phyloP scores from a whole-genome alignment of 2,797 vertebrate genomes.

The Pseudocheirus occidentalis region DNA sequence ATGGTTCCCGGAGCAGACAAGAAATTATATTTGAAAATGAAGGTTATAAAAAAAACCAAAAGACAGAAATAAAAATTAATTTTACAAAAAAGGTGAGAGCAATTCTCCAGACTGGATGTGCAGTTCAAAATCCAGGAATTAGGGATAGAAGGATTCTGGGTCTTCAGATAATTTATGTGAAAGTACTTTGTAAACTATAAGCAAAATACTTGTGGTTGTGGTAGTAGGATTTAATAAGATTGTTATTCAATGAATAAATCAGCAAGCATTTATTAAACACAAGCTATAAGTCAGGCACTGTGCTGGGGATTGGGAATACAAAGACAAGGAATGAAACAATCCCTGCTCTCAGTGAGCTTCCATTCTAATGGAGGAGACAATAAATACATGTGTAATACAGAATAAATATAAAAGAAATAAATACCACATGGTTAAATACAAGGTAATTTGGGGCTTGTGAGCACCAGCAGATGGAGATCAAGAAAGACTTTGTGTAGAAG shows the following conservation, averaged over 20 bases:
- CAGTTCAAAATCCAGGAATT: neutral
- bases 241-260: neutral
- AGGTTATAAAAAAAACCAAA: neutral
- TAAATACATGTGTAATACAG: neutral
- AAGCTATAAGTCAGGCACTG: neutral
- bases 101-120: neutral
- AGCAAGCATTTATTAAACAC: neutral
- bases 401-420: neutral
- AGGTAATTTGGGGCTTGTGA: neutral
- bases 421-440: neutral
- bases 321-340: neutral
- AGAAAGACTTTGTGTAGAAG: neutral
- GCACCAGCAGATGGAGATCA: neutral
- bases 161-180: neutral
- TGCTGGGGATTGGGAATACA: neutral
- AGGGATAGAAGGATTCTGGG: neutral
- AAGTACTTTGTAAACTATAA: neutral
- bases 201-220: neutral
- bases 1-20: neutral
- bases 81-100: neutral
- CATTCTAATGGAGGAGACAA: neutral
- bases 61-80: neutral
- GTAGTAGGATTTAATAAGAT: neutral
- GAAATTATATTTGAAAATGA: neutral
- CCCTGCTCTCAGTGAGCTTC: neutral